Conservation (phyloP, 1,140 invertebrate species). For the Elysia chlorotica region DNA sequence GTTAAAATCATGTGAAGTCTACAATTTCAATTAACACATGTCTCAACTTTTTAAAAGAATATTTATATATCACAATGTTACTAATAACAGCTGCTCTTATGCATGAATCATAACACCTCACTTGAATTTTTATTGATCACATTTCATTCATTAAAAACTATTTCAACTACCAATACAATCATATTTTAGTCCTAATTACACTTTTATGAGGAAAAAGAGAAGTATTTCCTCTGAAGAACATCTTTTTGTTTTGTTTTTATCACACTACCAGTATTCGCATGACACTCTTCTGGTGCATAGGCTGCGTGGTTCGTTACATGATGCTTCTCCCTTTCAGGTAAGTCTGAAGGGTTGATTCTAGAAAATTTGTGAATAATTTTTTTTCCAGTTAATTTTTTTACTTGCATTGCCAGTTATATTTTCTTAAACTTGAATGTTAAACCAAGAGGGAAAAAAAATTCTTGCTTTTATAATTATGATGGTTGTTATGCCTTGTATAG, state of each 20-base stretch:
- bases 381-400: not conserved
- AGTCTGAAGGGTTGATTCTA: too few species aligned
- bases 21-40: too few species aligned
- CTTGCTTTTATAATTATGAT: not conserved
- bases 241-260: slow-evolving; percentile 5
- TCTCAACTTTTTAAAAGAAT: too few species aligned
- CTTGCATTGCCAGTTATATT: not conserved
- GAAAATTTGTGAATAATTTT: too few species aligned
- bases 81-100: too few species aligned
- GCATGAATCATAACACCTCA: not conserved
- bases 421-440: not conserved
- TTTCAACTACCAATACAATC: not conserved
- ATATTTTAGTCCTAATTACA: not conserved
- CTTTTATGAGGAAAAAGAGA: too few species aligned
- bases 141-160: not conserved
- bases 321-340: slow-evolving; percentile 53
- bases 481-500: not conserved
- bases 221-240: too few species aligned
- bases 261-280: slow-evolving; percentile 41
- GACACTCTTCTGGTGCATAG: slow-evolving; percentile 46
- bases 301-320: slow-evolving; percentile 48
- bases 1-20: too few species aligned
- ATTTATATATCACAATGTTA: too few species aligned
- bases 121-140: not conserved
- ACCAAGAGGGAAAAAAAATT: not conserved